Base-by-base conservation (phyloP, 2,888 invertebrate genomes). In the Lathronympha strigana region DNA sequence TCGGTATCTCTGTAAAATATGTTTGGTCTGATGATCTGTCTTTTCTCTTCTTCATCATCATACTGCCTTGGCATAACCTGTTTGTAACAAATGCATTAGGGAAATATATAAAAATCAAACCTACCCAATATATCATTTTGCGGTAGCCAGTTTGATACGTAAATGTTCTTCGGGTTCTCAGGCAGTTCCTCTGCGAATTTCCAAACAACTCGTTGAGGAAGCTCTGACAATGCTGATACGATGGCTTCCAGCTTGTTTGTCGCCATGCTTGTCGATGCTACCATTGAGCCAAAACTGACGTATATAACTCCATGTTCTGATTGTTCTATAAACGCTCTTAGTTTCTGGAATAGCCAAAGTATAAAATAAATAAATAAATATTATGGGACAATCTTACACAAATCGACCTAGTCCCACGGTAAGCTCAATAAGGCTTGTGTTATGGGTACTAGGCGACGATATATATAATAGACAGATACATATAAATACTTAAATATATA, bases 231-330 rank as follows among this genome's bases (percentile, higher is more conserved):
- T 2, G 93, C 94, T 2, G 84, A 86, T 2, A 94, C 57, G 47
- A 96, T 92, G n/a, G 83, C 86, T 1, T 84, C 72, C 45, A 93
- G 76, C 69, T 93, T 94, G 0, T 92, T 84, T 25, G 81, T 76
- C 0, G 93, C 91, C 71, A 95, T 88, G 3, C 93, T 92, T 9
- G 93, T 88, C 0, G 92, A 85, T 71, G 93, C 93, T 64, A 95
- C 86, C 92, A 94, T 93, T 0, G 95, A 95, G 2, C 95, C 95
- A 82, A 95, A 91, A 75, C 94, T 95, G 70, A 95, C 94, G 74
- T 93, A 94, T 67, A 95, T 86, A 11, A 95, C 93, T 2, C 95
- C 94, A 19, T 93, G 82, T 0, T 82, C 71, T 1, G 70, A 93
- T 85, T 63, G 28, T 4, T 63, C 63, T 11, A 63, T 58, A 11